Base-by-base conservation (phyloP, 2,113 vertebrate species). In the Chrysemys picta region DNA sequence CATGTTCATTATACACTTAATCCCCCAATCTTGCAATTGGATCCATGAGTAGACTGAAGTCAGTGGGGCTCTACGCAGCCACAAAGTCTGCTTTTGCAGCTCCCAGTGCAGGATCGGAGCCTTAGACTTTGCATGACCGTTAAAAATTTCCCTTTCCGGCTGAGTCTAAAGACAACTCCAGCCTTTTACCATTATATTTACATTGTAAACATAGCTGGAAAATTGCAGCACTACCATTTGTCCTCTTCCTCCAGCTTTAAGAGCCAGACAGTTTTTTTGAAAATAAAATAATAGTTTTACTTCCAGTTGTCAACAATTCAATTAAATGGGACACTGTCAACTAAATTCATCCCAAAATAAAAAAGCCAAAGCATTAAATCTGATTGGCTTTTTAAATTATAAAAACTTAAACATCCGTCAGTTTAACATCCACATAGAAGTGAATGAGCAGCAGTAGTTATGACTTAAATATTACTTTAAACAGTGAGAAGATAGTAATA, bases 401-500 rank as follows among this genome's bases (percentile, higher is more conserved):
- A n/a, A 80, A 24, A 80, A 29, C 24, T 6, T 53, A 82, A 42
- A 42, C 81, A 93, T 72, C 91, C 85, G 31, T 31, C 50, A 50
- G 50, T 56, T 93, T 95, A 96, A 85, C 54, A 94, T 12, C 78
- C 69, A 86, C 56, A 65, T 94, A 96, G 95, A 93, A 96, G 84
- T 87, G 81, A 94, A 89, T 91, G 97, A 97, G 81, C 69, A 76
- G 90, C 12, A 80, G 19, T 56, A 84, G 29, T 93, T 83, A 79
- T 16, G 47, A 65, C 22, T 76, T 76, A 83, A 82, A 62, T 92
- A 62, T 84, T 76, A 82, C 94, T 96, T 52, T 81, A 78, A 65
- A 88, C 75, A 92, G 94, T 89, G 96, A 91, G 95, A 95, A 96
- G 94, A 96, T 81, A 84, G 89, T 25, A 84, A 85, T 65, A 95